phyloP scores from a whole-genome alignment of 2,888 invertebrate species.

The Stenichneumon culpator region DNA sequence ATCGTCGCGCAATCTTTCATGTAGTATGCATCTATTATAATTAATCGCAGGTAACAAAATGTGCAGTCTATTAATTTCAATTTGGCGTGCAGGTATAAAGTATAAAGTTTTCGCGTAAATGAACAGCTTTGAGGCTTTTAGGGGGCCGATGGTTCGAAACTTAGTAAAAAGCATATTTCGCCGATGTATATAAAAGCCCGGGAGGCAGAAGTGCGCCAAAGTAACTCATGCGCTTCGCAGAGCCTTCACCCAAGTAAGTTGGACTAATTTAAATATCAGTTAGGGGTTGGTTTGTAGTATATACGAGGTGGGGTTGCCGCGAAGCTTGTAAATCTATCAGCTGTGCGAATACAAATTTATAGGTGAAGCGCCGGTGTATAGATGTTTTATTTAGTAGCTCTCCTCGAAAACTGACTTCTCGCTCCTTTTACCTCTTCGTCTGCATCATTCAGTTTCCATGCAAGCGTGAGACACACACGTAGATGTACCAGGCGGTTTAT shows the following conservation, averaged over 20 bases:
- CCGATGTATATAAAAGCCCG: conserved; percentile 64
- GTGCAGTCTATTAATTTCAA: conserved; percentile 42
- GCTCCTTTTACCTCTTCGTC: conserved; percentile 56
- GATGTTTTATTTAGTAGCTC: conserved; percentile 85
- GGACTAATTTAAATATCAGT: conserved; percentile 85
- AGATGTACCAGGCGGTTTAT: conserved; percentile 38
- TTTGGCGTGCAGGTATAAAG: conserved; percentile 35
- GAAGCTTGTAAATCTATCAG: conserved; percentile 85
- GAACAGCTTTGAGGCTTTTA: conserved; percentile 48
- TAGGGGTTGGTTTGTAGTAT: conserved; percentile 72
- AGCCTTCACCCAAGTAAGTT: conserved; percentile 74
- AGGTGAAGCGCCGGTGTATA: conserved; percentile 80
- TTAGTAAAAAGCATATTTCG: conserved; percentile 77
- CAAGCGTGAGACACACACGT: conserved; percentile 35
- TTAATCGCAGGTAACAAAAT: conserved; percentile 44
- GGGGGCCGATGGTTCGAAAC: conserved; percentile 54
- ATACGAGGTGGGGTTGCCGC: conserved; percentile 61
- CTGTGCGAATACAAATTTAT: conserved; percentile 82
- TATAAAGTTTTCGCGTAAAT: conserved; percentile 46
- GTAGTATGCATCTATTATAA: conserved; percentile 18
- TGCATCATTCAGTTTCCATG: conserved; percentile 12
- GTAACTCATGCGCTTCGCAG: conserved; percentile 74
- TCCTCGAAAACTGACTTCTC: conserved; percentile 71
- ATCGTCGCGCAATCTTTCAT: neutral
- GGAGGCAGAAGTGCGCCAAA: conserved; percentile 67